Percentiles rank a stretch among this genome's conserved stretches.
These are phyloP conservation scores for Phoeniculus purpureus DNA, from an alignment of 2,797 vertebrate species.

Conservation along the genomic window DNA sequence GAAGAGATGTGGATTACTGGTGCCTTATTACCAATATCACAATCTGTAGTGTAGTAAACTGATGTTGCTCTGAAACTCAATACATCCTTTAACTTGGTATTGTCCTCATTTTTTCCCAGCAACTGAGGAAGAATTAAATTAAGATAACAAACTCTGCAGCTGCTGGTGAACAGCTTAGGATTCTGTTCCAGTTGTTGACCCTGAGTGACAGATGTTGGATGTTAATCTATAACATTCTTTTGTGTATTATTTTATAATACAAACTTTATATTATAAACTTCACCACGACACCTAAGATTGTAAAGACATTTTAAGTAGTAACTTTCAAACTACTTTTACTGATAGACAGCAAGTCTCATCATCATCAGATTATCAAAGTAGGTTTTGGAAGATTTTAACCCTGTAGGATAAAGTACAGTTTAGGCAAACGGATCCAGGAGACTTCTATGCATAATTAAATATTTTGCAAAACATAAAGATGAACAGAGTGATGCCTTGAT, in stretches of 20 bases:
- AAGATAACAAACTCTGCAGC: not conserved
- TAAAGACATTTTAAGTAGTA: not conserved
- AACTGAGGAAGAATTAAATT: not conserved
- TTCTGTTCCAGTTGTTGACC: not conserved
- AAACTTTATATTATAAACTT: not conserved
- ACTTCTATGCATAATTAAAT: not conserved
- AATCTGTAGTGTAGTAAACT: conserved; percentile 28
- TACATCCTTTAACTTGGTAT: conserved; percentile 9
- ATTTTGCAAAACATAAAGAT: not conserved
- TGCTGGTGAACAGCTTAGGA: not conserved
- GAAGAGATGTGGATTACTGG: conserved; percentile 67
- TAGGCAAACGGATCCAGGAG: not conserved
- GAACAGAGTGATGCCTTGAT: not conserved
- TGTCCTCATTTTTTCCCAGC: not conserved
- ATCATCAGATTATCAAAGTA: not conserved
- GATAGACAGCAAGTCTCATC: not conserved
- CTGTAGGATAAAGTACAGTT: not conserved
- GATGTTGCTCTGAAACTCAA: conserved; percentile 23
- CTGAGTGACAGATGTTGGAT: no score
- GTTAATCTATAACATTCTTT: no score
- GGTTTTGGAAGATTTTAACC: not conserved
- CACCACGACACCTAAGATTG: not conserved
- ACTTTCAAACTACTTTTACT: not conserved
- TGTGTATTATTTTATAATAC: no score
- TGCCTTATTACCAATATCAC: conserved; percentile 37